Percentiles rank a stretch among this genome's conserved stretches.
Conservation (phyloP, 2,113 vertebrate species). For the Toxotes chatareus region DNA sequence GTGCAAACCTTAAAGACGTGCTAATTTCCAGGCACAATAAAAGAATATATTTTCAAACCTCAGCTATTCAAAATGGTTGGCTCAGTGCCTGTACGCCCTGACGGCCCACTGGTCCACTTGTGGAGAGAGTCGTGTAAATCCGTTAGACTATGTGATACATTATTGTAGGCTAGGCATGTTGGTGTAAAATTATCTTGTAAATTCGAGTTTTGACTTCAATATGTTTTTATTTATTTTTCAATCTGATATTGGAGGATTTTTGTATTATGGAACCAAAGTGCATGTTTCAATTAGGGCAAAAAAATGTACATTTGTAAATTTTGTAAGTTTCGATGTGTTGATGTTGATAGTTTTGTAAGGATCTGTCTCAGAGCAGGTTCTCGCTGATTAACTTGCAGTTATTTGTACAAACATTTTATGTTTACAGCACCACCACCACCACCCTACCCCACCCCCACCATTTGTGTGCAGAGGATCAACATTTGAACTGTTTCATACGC, state of each 20-base stretch:
- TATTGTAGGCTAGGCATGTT: slow-evolving; percentile 76
- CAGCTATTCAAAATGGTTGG: slow-evolving; percentile 64
- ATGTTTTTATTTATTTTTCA: slow-evolving; percentile 86
- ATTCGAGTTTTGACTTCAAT: slow-evolving; percentile 72
- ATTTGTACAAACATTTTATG: slow-evolving; percentile 84
- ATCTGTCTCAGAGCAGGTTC: slow-evolving; percentile 72
- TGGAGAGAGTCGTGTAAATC: slow-evolving; percentile 69
- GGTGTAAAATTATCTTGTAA: slow-evolving; percentile 81
- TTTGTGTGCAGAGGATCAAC: slow-evolving; percentile 66
- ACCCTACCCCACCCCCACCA: too few species aligned
- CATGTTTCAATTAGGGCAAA: slow-evolving; percentile 77
- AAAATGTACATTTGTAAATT: slow-evolving; percentile 83
- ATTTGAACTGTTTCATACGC: slow-evolving; percentile 66
- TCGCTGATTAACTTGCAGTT: slow-evolving; percentile 81
- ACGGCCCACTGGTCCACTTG: slow-evolving; percentile 64
- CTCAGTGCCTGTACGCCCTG: slow-evolving; percentile 58
- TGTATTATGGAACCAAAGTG: slow-evolving; percentile 88
- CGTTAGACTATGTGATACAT: slow-evolving; percentile 64
- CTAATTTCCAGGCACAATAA: slow-evolving; percentile 62
- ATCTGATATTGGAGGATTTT: slow-evolving; percentile 74
- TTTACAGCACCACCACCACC: slow-evolving; percentile 62
- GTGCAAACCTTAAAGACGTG: slow-evolving; percentile 61
- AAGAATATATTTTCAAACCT: slow-evolving; percentile 70
- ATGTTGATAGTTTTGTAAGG: slow-evolving; percentile 82
- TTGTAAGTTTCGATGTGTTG: slow-evolving; percentile 81